Conservation (phyloP, 1,140 invertebrate species). For the Drosophila nasuta region DNA sequence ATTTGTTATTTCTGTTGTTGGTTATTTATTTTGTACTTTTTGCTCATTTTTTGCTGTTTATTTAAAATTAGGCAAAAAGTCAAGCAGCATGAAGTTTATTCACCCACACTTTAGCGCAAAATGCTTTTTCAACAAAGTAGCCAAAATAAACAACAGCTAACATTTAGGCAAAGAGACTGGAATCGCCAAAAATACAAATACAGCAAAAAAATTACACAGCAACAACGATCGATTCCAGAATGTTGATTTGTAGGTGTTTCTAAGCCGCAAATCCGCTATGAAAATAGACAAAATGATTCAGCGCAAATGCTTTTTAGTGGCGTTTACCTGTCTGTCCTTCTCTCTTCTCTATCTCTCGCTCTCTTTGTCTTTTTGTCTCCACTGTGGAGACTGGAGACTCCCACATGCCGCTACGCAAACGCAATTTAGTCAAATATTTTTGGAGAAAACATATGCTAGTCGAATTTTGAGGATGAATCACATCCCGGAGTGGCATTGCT, state of each 20-base stretch:
- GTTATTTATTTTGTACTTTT: conserved; percentile 15
- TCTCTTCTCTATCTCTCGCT: neutral
- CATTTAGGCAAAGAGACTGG: conserved; percentile 38
- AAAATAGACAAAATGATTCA: conserved; percentile 74
- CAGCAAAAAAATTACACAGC: neutral
- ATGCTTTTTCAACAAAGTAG: conserved; percentile 42
- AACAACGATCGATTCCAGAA: conserved; percentile 29
- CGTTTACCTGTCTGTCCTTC: conserved; percentile 47
- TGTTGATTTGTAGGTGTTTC: conserved; percentile 60
- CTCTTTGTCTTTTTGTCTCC: neutral
- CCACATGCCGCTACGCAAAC: conserved; percentile 46
- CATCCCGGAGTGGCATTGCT: conserved; percentile 16
- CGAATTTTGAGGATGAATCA: conserved; percentile 21
- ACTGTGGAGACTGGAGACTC: conserved; percentile 41
- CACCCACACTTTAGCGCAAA: conserved; percentile 66
- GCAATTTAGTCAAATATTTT: conserved; percentile 46
- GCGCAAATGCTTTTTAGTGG: conserved; percentile 44
- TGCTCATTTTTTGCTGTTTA: conserved; percentile 11
- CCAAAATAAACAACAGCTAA: conserved; percentile 50
- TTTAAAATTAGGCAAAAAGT: conserved; percentile 44
- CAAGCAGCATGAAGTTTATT: conserved; percentile 73
- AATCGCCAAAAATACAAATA: conserved; percentile 23
- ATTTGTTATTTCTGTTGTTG: conserved; percentile 23
- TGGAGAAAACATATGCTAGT: conserved; percentile 62
- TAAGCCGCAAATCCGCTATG: conserved; percentile 69